These are phyloP conservation scores for Stichodactyla mertensii DNA, from an alignment of 64 coral and sea anemone species.

Conservation along the genomic window DNA sequence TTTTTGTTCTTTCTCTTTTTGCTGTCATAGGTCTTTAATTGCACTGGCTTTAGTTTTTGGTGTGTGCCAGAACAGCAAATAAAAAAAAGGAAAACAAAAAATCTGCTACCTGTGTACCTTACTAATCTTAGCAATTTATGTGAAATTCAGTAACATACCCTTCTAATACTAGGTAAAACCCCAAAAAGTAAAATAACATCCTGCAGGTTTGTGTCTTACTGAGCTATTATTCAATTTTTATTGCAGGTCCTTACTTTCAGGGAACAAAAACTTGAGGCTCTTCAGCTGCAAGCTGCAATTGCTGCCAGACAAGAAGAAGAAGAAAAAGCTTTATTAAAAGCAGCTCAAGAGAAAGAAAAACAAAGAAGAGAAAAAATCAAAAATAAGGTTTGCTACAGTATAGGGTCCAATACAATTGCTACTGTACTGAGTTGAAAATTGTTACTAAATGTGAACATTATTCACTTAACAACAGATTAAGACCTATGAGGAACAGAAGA, in stretches of 20 bases:
- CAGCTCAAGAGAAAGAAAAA: slow-evolving; percentile 53
- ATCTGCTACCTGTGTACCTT: no score
- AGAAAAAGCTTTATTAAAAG: slow-evolving; percentile 51
- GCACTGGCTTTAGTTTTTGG: no score
- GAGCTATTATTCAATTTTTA: neutral
- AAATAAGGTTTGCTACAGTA: neutral
- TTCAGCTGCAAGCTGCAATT: slow-evolving; percentile 75
- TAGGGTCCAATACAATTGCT: no score
- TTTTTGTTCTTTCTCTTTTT: no score
- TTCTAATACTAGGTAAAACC: no score
- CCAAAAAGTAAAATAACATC: no score
- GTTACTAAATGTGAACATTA: neutral
- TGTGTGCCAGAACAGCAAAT: no score
- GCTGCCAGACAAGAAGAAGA: slow-evolving; percentile 79
- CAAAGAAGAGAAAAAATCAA: slow-evolving; percentile 55
- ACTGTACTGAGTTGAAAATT: neutral
- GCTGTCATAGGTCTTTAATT: no score
- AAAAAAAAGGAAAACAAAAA: no score
- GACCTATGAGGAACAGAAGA: slow-evolving; percentile 46
- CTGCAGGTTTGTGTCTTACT: no score
- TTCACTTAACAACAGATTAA: slow-evolving; percentile 41
- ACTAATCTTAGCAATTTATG: no score
- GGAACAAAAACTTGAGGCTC: slow-evolving; percentile 86
- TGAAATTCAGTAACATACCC: no score
- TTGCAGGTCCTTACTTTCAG: slow-evolving; percentile 80